Evolutionary conservation across 2,797 vertebrate species (phyloP), one percentile per base, ranked within the genome.

Genomic region (Podargus strigoides): DNA sequence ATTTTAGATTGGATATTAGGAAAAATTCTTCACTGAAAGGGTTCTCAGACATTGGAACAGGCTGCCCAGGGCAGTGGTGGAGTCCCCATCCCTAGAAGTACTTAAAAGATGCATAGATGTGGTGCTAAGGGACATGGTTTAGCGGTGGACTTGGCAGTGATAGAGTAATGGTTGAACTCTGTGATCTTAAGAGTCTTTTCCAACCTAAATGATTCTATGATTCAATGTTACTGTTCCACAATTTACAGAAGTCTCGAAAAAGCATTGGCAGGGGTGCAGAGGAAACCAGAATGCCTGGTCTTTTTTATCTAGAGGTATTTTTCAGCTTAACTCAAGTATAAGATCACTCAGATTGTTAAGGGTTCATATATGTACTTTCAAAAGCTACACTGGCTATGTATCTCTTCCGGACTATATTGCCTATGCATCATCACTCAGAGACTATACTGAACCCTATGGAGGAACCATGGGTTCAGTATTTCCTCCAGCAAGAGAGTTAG

Each of bases 311-410:
- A 42, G 34, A 60, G 37, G 30, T 24, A 44, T 59, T 87, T 91
- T 87, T 49, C 74, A 68, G 36, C 67, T 87, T 92, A 92, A 90
- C 13, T 72, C 70, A 44, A 79, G 23, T 39, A 15, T 41, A 89
- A 87, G 36, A 79, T n/a, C 39, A 85, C 50, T 82, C 24, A 23
- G 41, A 50, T 34, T 30, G 17, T 62, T 85, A 75, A 64, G 18
- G 19, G 20, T 53, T 92, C 34, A n/a, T 68, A 34, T 7, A 59
- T 1, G 4, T 19, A 79, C 52, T 87, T 84, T 49, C 19, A 85
- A 90, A 78, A 68, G 50, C 63, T 55, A 42, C 46, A 49, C 27
- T 53, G 28, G 14, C 85, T 72, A 68, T 32, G 2, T 44, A 75
- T 39, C 36, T 72, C 46, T 85, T 87, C 47, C 32, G 73, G 60